Conservation (phyloP, 1,140 invertebrate species). For the Meloidogyne exigua region DNA sequence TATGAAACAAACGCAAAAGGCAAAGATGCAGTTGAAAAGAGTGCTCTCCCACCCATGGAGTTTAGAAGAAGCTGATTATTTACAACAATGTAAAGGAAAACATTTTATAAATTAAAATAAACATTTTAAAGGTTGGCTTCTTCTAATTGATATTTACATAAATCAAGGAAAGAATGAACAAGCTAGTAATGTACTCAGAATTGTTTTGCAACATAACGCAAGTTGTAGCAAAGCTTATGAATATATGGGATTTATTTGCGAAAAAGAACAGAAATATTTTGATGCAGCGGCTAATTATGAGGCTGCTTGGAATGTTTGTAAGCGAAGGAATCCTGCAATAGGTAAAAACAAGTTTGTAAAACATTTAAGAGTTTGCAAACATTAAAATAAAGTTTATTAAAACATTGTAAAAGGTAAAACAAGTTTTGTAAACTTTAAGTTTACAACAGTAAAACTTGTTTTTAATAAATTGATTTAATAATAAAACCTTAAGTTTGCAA, state of each 20-base stretch:
- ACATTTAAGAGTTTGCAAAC: background rate
- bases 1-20: conserved; percentile 81
- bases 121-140: conserved; percentile 72
- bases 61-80: conserved; percentile 88
- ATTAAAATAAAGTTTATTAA: background rate
- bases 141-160: conserved; percentile 86
- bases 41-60: conserved; percentile 83
- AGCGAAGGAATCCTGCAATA: conserved; percentile 77
- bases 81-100: conserved; percentile 76
- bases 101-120: background rate
- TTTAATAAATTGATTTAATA: no score
- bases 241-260: conserved; percentile 79
- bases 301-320: conserved; percentile 78
- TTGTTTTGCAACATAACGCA: conserved; percentile 82
- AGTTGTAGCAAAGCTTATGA: conserved; percentile 87
- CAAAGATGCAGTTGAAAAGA: conserved; percentile 86
- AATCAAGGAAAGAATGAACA: conserved; percentile 78
- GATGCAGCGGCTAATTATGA: conserved; percentile 81
- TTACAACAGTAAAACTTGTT: background rate
- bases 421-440: conserved; percentile 45
- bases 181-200: conserved; percentile 77
- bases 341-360: conserved; percentile 64
- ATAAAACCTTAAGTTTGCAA: no score
- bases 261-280: conserved; percentile 86
- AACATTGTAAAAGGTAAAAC: background rate